Base-by-base conservation (phyloP, 1,140 invertebrate genomes). In the Bombus waltoni region DNA sequence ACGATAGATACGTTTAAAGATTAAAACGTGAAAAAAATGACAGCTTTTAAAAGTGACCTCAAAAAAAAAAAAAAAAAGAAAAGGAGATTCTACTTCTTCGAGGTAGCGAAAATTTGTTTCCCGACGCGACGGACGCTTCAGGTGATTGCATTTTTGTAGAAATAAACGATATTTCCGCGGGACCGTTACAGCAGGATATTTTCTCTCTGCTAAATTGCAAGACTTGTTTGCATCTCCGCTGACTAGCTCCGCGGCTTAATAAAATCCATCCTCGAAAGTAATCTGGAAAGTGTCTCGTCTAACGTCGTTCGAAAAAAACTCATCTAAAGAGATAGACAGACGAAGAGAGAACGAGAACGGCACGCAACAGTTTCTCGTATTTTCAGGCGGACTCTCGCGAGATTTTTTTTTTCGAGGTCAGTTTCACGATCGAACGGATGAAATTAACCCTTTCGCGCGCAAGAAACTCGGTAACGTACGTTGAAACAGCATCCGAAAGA, bases 201-300 rank as follows among this genome's bases (percentile, higher is more conserved):
- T 53, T 11, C 65, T 4, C 32, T n/a, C 4, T 1, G 47, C n/a
- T 66, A 90, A 89, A 89, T 89, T 81, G 82, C 74, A 65, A 66
- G 62, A 70, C 59, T 75, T 66, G 73, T 68, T 44, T 70, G 78
- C 62, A 57, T 76, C 71, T 38, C 40, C 57, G 82, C 18, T 53
- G 47, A 53, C 47, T 53, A 53, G 47, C 47, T 53, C 47, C 18
- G 8, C 57, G 40, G 40, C 70, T 89, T 90, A 89, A 90, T 89
- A 89, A 85, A 85, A 82, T 85, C 65, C 57, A 59, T 71, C 86
- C 86, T 71, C 76, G 75, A 88, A 90, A 88, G 80, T 88, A 87
- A 79, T 75, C 59, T 44, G 70, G 47, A 40, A 77, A 88, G 83
- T 73, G 70, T 87, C 57, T 10, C 62, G 72, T 85, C 47, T 32